These are phyloP conservation scores for Drosophila sordidula DNA, from an alignment of 2,888 invertebrate species.

Conservation along the genomic window DNA sequence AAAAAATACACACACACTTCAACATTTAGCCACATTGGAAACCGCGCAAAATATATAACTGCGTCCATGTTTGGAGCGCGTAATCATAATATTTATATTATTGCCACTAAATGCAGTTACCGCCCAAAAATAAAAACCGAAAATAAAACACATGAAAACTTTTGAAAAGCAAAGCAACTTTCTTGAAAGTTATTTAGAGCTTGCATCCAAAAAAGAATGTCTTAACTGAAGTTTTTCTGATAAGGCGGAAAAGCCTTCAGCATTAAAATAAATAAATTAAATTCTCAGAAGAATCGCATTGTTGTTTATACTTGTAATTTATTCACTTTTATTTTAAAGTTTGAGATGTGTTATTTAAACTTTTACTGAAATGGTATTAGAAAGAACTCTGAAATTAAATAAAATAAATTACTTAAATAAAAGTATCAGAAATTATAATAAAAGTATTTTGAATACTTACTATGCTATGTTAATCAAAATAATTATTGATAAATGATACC, in stretches of 20 bases:
- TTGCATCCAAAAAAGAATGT: background rate
- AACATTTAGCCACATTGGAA: constrained; percentile 49
- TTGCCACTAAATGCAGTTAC: constrained; percentile 68
- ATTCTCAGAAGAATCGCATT: background rate
- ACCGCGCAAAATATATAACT: constrained; percentile 59
- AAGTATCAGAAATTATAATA: no score
- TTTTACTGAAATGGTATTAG: no score
- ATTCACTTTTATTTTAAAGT: no score
- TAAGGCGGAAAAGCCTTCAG: background rate
- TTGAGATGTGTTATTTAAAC: no score
- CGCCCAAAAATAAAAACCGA: constrained; percentile 39
- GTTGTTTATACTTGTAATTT: no score
- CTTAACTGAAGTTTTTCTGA: background rate
- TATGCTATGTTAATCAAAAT: no score
- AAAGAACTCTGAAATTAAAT: no score
- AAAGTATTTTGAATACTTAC: background rate
- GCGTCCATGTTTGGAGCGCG: constrained; percentile 43
- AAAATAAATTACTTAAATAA: no score
- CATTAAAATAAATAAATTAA: background rate
- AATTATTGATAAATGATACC: no score
- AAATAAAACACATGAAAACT: background rate
- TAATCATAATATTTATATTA: constrained; percentile 77
- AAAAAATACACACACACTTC: constrained; percentile 14
- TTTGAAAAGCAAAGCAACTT: background rate
- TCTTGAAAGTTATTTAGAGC: background rate